phyloP scores from a whole-genome alignment of 2,888 invertebrate genomes.

The Teinopalpus imperialis region DNA sequence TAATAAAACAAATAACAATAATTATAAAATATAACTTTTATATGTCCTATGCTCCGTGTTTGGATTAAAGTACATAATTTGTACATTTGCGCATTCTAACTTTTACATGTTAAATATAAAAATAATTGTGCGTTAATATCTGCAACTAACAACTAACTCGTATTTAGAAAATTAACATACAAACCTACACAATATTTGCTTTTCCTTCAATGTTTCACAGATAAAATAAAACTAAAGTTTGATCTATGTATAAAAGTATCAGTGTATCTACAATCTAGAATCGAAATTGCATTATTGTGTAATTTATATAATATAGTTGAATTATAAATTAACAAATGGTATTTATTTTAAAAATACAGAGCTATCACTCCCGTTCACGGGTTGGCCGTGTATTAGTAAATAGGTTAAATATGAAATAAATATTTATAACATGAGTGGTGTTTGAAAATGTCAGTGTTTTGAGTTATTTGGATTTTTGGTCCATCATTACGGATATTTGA shows the following conservation, averaged over 20 bases:
- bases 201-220: constrained; percentile 1
- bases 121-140: too few relatives aligned
- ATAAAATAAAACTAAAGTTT: constrained; percentile 9
- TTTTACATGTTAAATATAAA: too few relatives aligned
- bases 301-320: constrained; percentile 10
- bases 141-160: too few relatives aligned
- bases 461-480: constrained; percentile 9
- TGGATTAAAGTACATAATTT: too few relatives aligned
- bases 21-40: too few relatives aligned
- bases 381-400: constrained; percentile 22
- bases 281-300: constrained; percentile 19
- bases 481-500: constrained; percentile 11
- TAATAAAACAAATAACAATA: too few relatives aligned
- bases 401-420: constrained; percentile 24
- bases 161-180: too few relatives aligned
- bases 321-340: constrained; percentile 10
- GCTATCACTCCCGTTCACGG: constrained; percentile 14
- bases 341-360: constrained; percentile 19
- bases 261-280: constrained; percentile 21
- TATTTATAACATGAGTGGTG: constrained; percentile 23
- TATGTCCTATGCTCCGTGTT: too few relatives aligned
- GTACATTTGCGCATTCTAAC: too few relatives aligned
- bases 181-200: too few relatives aligned
- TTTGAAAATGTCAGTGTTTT: constrained; percentile 12
- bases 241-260: constrained; percentile 15